Evolutionary conservation across 2,888 invertebrate genomes (phyloP), one percentile per base, ranked within the genome.

Genomic region (Apeira syringaria): DNA sequence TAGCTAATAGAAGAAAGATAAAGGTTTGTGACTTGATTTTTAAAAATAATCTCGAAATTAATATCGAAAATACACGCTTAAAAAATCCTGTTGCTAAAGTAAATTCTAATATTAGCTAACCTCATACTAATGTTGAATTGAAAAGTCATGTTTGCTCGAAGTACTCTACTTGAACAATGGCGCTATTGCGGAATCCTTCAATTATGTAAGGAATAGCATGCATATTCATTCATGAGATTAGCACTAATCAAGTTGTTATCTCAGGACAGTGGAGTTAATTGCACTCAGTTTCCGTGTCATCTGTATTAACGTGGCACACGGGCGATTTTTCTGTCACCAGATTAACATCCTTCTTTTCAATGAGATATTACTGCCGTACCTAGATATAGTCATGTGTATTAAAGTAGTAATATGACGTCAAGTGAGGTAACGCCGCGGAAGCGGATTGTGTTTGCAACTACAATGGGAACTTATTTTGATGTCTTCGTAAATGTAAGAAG

Each of bases 271-370:
- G 20, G 31, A 46, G 43, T 49, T 61, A 56, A 57, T 47, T 53
- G 47, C 35, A 20, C 38, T 41, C 17, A 27, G 43, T 43, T 50
- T 54, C 36, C 47, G 22, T 13, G 27, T 15, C 44, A 48, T 44
- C 47, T 47, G 37, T 51, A 50, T 56, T 42, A 47, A 34, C 30
- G 32, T 9, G 45, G 58, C 39, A 40, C 53, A 50, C 53, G 60
- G 57, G 61, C 56, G 46, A 70, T 74, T 71, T 64, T 65, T 59
- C 61, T 64, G 66, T 70, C 69, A 71, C 39, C 46, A 58, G 76
- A 74, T 80, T 68, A 72, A 30, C 58, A 65, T 67, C 65, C 59
- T 74, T 69, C 20, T 52, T 50, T 54, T 65, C 62, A 68, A 74
- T 73, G 56, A 69, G 60, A 74, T 76, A 71, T 69, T 74, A 67